Evolutionary conservation across 1,140 invertebrate genomes (phyloP).

Genomic region (Lepeophtheirus salmonis): DNA sequence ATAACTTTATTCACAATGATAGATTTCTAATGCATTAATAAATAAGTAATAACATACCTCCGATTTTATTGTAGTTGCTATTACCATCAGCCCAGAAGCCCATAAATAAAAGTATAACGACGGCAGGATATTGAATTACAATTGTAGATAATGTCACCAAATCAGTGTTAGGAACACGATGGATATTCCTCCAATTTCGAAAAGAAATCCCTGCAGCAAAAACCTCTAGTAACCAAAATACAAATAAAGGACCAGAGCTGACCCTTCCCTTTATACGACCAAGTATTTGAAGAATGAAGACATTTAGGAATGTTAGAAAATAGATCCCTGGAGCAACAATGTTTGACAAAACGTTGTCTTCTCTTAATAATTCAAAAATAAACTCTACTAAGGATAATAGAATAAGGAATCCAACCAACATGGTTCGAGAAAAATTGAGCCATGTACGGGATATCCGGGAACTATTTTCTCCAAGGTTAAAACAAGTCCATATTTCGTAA

Average conservation of each 20-base stretch:
- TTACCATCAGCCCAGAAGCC: constrained; percentile 6
- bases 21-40: no score
- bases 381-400: constrained; percentile 2
- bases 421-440: not conserved
- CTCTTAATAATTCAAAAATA: not conserved
- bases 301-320: not conserved
- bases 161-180: not conserved
- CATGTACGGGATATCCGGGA: not conserved
- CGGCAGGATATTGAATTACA: constrained; percentile 2
- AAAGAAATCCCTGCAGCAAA: not conserved
- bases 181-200: not conserved
- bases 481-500: constrained; percentile 1
- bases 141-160: not conserved
- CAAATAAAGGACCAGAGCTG: not conserved
- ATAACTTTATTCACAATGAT: no score
- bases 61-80: not conserved
- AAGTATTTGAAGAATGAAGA: not conserved
- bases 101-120: constrained; percentile 7
- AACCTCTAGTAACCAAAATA: not conserved
- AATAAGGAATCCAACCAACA: not conserved
- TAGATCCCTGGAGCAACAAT: not conserved
- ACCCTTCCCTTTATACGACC: not conserved
- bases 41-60: no score
- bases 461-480: not conserved
- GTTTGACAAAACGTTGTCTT: not conserved